Evolutionary conservation across 2,888 invertebrate genomes (phyloP), one percentile per base, ranked within the genome.

Genomic region (Muscina levida): DNA sequence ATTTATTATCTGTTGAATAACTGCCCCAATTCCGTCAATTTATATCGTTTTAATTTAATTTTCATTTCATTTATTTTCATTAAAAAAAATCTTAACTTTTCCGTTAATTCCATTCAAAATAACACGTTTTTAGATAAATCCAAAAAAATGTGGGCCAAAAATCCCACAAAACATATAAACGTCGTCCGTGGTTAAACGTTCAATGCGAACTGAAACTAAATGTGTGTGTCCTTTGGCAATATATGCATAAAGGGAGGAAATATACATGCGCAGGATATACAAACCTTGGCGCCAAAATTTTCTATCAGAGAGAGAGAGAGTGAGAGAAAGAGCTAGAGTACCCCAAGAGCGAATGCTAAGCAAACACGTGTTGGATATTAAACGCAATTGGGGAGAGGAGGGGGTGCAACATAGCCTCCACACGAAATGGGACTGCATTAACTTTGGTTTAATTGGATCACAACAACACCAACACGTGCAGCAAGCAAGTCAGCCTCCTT

Each of bases 381-480:
- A 62, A 5, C 4, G 8, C 31, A 8, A 31, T 8, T 31, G 31
- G 31, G 31, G 3, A 31, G 31, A 31, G 31, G 26, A 72, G n/a
- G n/a, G n/a, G n/a, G n/a, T n/a, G n/a, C n/a, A n/a, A n/a, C n/a
- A n/a, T n/a, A n/a, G n/a, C n/a, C n/a, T n/a, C n/a, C n/a, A n/a
- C n/a, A n/a, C n/a, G n/a, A n/a, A n/a, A n/a, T n/a, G n/a, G n/a
- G 79, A 77, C 81, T 84, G 83, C 84, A 84, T 82, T 84, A 83
- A 83, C 80, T 79, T 74, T 65, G 79, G 79, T 82, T 86, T 88
- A 88, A 88, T 88, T 88, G 88, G 82, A 84, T 84, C 84, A 85
- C 51, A 51, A 17, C 85, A 85, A 83, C 85, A n/a, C n/a, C n/a
- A 82, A 83, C 88, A 88, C 86, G 87, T 87, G 85, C 82, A 86